Evolutionary conservation across 2,113 vertebrate species (phyloP), one percentile per base, ranked within the genome.

Genomic region (Agapornis roseicollis): DNA sequence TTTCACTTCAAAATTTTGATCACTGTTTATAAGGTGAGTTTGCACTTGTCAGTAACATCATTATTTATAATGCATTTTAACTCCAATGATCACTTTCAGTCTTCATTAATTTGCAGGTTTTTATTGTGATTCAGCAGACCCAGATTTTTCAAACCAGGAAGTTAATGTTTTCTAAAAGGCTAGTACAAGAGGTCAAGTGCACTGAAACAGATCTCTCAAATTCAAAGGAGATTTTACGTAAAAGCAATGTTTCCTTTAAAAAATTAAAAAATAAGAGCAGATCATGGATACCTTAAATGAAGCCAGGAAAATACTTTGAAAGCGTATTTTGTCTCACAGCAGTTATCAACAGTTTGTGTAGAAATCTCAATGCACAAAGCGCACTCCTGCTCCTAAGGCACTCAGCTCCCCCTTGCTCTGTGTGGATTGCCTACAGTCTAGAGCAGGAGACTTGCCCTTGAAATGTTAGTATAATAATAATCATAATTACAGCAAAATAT

Each of bases 111-210:
- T 88, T 88, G 35, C 17, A 20, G 47, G 55, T 93, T 66, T 73
- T 79, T 55, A 47, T 5, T 47, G 47, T 33, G 35, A 88, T 74
- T 90, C 72, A 68, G 55, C 69, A 94, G 88, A 80, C 47, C 8
- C 39, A 90, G 72, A 80, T 56, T 81, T 91, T 71, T 66, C 74
- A 89, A 85, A 60, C 23, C 66, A 89, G 61, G 73, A 50, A 92
- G 61, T 10, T 93, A 90, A 92, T 76, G 80, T 68, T 87, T 95
- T 92, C 80, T 64, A 89, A 94, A 95, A 92, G 93, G 77, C 86
- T 93, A 37, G 39, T 42, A 68, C 65, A 81, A 70, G 86, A 80
- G 89, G 88, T 95, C 82, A 85, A 72, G 44, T 3, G 0, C 52
- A 52, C 27, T 74, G 80, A 83, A 91, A 91, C 53, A 31, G 65